A percentile compares a stretch with the other conserved stretches of the same genome.
These are phyloP conservation scores for Enteromius thamalakanensis DNA, from an alignment of 2,797 vertebrate species.

Conservation along the genomic window DNA sequence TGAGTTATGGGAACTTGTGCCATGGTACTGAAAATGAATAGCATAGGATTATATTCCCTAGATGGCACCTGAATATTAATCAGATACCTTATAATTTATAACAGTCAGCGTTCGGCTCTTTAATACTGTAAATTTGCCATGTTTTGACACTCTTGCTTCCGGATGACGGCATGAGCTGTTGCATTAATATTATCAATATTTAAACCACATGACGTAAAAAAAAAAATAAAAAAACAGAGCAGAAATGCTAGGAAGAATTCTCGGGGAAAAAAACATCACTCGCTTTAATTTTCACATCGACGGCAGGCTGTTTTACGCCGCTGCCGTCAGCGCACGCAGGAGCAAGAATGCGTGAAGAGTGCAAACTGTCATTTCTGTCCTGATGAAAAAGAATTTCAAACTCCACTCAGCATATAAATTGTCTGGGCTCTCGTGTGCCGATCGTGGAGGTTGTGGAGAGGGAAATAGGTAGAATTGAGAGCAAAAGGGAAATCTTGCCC, in stretches of 20 bases:
- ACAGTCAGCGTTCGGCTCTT: slow-evolving; percentile 32
- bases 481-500: slow-evolving; percentile 50
- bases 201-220: slow-evolving; percentile 35
- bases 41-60: slow-evolving; percentile 39
- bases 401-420: slow-evolving; percentile 52
- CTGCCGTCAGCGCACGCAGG: slow-evolving; percentile 4
- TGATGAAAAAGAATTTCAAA: slow-evolving; percentile 43
- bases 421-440: slow-evolving; percentile 43
- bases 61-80: slow-evolving; percentile 43
- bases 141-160: slow-evolving; percentile 21
- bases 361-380: slow-evolving; percentile 46
- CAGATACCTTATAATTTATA: slow-evolving; percentile 43
- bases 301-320: slow-evolving; percentile 16
- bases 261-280: slow-evolving; percentile 48
- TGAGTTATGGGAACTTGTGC: slow-evolving; percentile 35
- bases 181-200: slow-evolving; percentile 46
- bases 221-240: background rate
- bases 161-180: slow-evolving; percentile 8
- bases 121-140: slow-evolving; percentile 35
- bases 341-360: slow-evolving; percentile 40
- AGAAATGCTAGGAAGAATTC: background rate
- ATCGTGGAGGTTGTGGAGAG: slow-evolving; percentile 36
- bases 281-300: slow-evolving; percentile 32
- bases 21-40: slow-evolving; percentile 43
- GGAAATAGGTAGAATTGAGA: slow-evolving; percentile 45